Base-by-base conservation (phyloP, 2,797 vertebrate species). In the Channallabes apus region DNA sequence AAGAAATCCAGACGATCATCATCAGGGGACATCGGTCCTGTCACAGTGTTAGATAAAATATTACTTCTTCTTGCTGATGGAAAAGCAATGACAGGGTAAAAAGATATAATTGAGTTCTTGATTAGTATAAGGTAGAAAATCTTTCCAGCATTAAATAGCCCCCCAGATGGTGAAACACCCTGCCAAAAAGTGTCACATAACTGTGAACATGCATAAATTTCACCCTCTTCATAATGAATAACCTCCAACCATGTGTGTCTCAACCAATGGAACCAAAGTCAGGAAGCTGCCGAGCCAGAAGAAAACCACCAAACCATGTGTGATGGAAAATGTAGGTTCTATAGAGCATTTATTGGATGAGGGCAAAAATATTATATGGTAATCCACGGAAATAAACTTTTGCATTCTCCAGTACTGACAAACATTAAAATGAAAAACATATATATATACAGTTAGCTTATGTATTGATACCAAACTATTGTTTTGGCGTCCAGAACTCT, bases 181-280 rank as follows among this genome's bases (percentile, higher is more conserved):
- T 6, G 24, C 20, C 5, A 79, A 62, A 62, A n/a, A 22, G 54
- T 77, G 32, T 62, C 77, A 62, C 35, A 61, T 61, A n/a, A 61
- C 11, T 78, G 29, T 61, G 29, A 78, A 61, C 58, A 15, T 38
- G 20, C 20, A 78, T 24, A 79, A 62, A 79, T 79, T 79, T 79
- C 29, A 77, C 75, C 54, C n/a, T 22, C 11, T 61, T 78, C 11
- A 62, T 62, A 79, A 59, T 75, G 14, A 75, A 17, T 77, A 58
- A 71, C 46, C 24, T 73, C 71, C 9, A 73, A n/a, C 11, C 22
- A 78, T 15, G 22, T 38, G 12, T 78, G 61, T 61, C 32, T 38
- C 76, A 78, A 62, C 32, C 76, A 78, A 24, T 46, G 46, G 56
- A 35, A 61, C 35, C 59, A 61, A 61, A 15, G 29, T 5, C 56